Evolutionary conservation across 2,888 invertebrate species (phyloP).

Genomic region (Papilio gigon): DNA sequence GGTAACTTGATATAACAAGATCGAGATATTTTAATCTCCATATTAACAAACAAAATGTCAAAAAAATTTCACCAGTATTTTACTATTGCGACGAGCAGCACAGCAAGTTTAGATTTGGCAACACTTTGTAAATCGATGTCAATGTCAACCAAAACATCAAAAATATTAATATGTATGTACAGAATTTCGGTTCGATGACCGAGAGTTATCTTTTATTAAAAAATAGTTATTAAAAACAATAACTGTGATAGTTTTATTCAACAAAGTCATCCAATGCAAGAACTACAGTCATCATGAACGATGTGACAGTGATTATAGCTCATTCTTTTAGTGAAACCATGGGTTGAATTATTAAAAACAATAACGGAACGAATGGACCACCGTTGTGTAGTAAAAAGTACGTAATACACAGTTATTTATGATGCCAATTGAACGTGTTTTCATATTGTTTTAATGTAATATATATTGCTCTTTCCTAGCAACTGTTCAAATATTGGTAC

Average conservation of each 20-base stretch:
- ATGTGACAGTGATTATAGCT: neutral
- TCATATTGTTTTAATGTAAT: neutral
- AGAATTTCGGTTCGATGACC: conserved; percentile 34
- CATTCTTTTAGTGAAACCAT: conserved; percentile 31
- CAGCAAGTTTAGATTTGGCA: neutral
- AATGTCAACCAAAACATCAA: conserved; percentile 26
- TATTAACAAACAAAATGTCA: too few relatives aligned
- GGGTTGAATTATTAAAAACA: conserved; percentile 47
- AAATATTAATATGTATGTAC: conserved; percentile 20
- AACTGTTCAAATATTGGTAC: conserved; percentile 16
- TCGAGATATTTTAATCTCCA: neutral
- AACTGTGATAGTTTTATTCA: conserved; percentile 20
- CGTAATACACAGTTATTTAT: conserved; percentile 46
- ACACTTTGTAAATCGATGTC: neutral
- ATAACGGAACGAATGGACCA: conserved; percentile 66
- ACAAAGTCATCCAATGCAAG: neutral
- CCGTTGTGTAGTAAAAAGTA: conserved; percentile 62
- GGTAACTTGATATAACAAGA: neutral
- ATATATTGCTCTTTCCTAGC: neutral
- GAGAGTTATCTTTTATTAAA: conserved; percentile 18
- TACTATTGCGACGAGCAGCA: neutral
- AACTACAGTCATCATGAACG: conserved; percentile 1
- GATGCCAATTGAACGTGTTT: neutral
- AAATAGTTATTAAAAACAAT: conserved; percentile 20
- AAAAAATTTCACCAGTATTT: neutral